phyloP scores from a whole-genome alignment of 37 sponge, comb jelly and placozoan genomes.

The Geodia barretti region DNA sequence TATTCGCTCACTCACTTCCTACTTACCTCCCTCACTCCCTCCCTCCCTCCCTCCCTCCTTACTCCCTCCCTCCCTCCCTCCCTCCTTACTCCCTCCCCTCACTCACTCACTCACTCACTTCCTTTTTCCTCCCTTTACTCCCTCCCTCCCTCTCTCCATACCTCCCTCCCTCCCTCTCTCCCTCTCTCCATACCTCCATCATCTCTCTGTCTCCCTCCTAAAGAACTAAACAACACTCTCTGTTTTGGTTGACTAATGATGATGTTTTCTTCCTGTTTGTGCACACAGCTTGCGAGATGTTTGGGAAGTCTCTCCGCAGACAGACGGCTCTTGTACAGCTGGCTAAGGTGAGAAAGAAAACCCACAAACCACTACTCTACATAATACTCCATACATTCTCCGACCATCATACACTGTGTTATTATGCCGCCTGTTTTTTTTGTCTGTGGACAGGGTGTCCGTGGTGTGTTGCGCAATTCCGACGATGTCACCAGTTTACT shows the following conservation, averaged over 20 bases:
- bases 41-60: no score
- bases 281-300: slow-evolving; percentile 70
- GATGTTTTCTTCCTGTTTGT: not conserved
- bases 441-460: slow-evolving; percentile 43
- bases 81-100: no score
- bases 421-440: not conserved
- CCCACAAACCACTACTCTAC: no score
- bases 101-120: slow-evolving; percentile 2
- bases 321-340: slow-evolving; percentile 75
- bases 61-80: no score
- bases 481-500: slow-evolving; percentile 51
- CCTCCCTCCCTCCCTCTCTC: no score
- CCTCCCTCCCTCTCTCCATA: no score
- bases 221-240: no score
- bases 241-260: not conserved
- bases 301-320: slow-evolving; percentile 69
- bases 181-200: no score
- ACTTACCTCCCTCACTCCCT: no score
- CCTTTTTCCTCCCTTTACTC: not conserved
- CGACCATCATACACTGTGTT: not conserved
- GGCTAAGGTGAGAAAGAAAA: slow-evolving; percentile 59
- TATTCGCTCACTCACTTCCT: no score
- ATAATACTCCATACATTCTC: no score
- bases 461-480: slow-evolving; percentile 58
- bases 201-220: no score